These are phyloP conservation scores for Lordiphosa clarofinis DNA, from an alignment of 1,140 invertebrate species.

Conservation along the genomic window DNA sequence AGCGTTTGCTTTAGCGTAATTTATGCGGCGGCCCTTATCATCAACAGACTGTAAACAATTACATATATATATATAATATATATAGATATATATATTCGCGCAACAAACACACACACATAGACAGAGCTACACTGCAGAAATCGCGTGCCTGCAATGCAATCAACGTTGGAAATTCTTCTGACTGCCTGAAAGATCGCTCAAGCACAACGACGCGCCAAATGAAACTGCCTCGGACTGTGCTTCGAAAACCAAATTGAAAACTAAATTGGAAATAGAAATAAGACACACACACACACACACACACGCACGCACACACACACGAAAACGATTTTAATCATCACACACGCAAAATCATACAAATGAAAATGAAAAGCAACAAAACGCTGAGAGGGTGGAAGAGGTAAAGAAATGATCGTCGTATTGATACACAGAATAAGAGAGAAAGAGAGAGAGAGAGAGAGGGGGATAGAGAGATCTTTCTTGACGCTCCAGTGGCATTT, in stretches of 20 bases:
- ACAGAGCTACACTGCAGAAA: slow-evolving; percentile 2
- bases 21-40: slow-evolving; percentile 53
- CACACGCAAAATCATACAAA: slow-evolving; percentile 12
- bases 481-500: too few species aligned
- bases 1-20: slow-evolving; percentile 40
- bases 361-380: slow-evolving; percentile 12
- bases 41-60: slow-evolving; percentile 36
- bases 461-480: too few species aligned
- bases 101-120: slow-evolving; percentile 12
- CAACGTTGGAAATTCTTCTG: slow-evolving; percentile 7
- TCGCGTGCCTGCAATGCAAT: slow-evolving; percentile 8
- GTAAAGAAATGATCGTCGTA: not conserved
- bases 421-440: too few species aligned
- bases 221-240: slow-evolving; percentile 21
- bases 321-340: slow-evolving; percentile 14
- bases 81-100: not conserved
- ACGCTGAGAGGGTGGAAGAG: too few species aligned
- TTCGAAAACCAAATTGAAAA: slow-evolving; percentile 19
- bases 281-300: slow-evolving; percentile 8
- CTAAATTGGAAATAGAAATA: slow-evolving; percentile 15
- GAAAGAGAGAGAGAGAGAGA: too few species aligned
- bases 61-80: slow-evolving; percentile 7
- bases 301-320: slow-evolving; percentile 8
- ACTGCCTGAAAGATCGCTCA: slow-evolving; percentile 24
- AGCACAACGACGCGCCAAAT: slow-evolving; percentile 49